phyloP scores from a whole-genome alignment of 1,140 invertebrate species.

The Cardiocondyla obscurior region DNA sequence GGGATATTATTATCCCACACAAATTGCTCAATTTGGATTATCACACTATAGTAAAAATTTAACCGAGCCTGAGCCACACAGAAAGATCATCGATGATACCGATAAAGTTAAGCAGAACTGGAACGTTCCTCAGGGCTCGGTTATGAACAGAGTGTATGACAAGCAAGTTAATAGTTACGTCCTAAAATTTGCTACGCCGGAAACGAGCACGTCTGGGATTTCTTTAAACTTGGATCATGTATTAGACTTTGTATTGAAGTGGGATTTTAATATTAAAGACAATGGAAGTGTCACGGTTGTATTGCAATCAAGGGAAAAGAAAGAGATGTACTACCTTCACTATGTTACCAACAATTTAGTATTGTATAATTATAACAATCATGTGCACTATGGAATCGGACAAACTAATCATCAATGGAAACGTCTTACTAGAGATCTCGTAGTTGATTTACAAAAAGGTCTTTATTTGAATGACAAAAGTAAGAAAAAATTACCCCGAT shows the following conservation, averaged over 20 bases:
- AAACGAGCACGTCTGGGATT: slow-evolving; percentile 88
- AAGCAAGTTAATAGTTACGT: slow-evolving; percentile 85
- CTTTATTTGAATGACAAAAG: slow-evolving; percentile 87
- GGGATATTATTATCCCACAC: slow-evolving; percentile 98
- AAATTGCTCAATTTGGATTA: slow-evolving; percentile 98
- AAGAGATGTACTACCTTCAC: slow-evolving; percentile 91
- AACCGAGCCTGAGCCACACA: slow-evolving; percentile 90
- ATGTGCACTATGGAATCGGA: slow-evolving; percentile 95
- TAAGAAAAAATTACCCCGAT: slow-evolving; percentile 89
- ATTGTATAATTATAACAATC: slow-evolving; percentile 88
- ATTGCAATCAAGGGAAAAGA: slow-evolving; percentile 91
- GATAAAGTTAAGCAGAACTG: slow-evolving; percentile 87
- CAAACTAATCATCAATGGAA: slow-evolving; percentile 89
- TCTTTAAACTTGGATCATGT: slow-evolving; percentile 89
- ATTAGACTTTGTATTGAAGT: slow-evolving; percentile 90
- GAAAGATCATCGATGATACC: slow-evolving; percentile 90
- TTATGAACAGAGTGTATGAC: slow-evolving; percentile 87
- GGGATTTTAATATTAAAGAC: slow-evolving; percentile 89
- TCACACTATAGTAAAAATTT: slow-evolving; percentile 98
- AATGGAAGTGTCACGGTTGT: slow-evolving; percentile 93
- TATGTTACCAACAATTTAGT: slow-evolving; percentile 91
- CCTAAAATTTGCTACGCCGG: slow-evolving; percentile 89
- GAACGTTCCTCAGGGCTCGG: slow-evolving; percentile 87
- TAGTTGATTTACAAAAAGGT: slow-evolving; percentile 96
- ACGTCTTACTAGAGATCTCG: slow-evolving; percentile 93